Conservation (phyloP, 37 sponge, comb jelly and placozoan genomes). For the Chondrosia reniformis region DNA sequence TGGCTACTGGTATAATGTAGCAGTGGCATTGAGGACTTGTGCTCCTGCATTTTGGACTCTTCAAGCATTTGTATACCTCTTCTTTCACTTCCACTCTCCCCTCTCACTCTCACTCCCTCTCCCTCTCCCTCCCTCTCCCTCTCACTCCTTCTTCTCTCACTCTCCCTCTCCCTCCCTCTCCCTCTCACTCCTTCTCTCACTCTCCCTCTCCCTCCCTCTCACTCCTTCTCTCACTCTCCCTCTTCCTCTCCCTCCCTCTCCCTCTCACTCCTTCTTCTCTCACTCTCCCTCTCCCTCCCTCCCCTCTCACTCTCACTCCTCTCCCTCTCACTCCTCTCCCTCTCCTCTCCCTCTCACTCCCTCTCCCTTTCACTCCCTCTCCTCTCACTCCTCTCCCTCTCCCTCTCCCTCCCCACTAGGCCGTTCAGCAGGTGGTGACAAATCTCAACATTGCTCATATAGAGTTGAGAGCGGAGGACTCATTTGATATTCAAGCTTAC, state of each 20-base stretch:
- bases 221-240: too few relatives aligned
- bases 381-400: neutral
- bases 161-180: too few relatives aligned
- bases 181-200: too few relatives aligned
- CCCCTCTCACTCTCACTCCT: too few relatives aligned
- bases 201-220: too few relatives aligned
- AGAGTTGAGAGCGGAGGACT: constrained; percentile 92
- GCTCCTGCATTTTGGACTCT: neutral
- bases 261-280: too few relatives aligned
- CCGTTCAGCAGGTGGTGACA: constrained; percentile 89
- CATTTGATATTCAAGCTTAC: constrained; percentile 89
- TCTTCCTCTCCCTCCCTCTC: too few relatives aligned
- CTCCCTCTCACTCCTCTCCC: neutral
- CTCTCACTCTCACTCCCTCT: too few relatives aligned
- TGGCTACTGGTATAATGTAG: neutral
- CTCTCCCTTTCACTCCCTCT: neutral
- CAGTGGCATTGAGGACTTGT: neutral
- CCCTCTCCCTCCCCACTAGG: constrained; percentile 30
- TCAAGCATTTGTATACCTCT: too few relatives aligned
- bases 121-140: too few relatives aligned
- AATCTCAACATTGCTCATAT: constrained; percentile 90
- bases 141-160: too few relatives aligned
- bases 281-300: neutral
- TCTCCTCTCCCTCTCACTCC: neutral
- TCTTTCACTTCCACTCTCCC: too few relatives aligned